phyloP scores from a whole-genome alignment of 1,140 invertebrate species.

The Musca vetustissima region DNA sequence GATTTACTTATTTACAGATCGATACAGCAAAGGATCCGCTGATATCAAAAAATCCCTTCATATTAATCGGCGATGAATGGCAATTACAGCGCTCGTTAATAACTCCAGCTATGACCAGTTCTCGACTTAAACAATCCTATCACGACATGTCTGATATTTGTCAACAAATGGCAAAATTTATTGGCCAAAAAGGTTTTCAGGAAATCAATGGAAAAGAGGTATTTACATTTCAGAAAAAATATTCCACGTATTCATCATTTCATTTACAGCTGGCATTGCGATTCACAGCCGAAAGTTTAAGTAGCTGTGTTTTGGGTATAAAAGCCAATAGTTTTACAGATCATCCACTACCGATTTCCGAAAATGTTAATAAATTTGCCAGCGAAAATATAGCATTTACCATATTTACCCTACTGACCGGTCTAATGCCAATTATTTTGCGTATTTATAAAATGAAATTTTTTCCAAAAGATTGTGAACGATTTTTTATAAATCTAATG shows the following conservation, averaged over 20 bases:
- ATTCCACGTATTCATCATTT: no score
- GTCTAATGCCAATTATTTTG: constrained; percentile 38
- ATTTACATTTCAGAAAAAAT: neutral
- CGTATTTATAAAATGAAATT: constrained; percentile 39
- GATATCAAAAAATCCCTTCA: constrained; percentile 57
- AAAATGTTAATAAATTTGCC: constrained; percentile 39
- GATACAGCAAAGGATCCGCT: constrained; percentile 54
- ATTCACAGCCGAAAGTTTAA: constrained; percentile 59
- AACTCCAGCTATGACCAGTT: constrained; percentile 60
- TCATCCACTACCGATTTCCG: constrained; percentile 35
- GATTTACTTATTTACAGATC: constrained; percentile 31
- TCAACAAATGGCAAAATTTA: constrained; percentile 34
- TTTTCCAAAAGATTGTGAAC: constrained; percentile 37
- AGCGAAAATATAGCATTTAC: constrained; percentile 37
- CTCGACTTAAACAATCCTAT: constrained; percentile 45
- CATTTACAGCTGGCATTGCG: constrained; percentile 43
- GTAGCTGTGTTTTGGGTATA: constrained; percentile 58
- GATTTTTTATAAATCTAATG: constrained; percentile 48
- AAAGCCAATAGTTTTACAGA: constrained; percentile 47
- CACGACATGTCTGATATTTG: constrained; percentile 42
- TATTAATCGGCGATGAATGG: constrained; percentile 58
- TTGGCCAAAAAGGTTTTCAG: neutral
- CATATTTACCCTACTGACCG: constrained; percentile 34
- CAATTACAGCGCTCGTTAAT: constrained; percentile 59
- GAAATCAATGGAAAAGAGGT: constrained; percentile 40